Evolutionary conservation across 1,140 invertebrate species (phyloP).

Genomic region (Procambarus clarkii): DNA sequence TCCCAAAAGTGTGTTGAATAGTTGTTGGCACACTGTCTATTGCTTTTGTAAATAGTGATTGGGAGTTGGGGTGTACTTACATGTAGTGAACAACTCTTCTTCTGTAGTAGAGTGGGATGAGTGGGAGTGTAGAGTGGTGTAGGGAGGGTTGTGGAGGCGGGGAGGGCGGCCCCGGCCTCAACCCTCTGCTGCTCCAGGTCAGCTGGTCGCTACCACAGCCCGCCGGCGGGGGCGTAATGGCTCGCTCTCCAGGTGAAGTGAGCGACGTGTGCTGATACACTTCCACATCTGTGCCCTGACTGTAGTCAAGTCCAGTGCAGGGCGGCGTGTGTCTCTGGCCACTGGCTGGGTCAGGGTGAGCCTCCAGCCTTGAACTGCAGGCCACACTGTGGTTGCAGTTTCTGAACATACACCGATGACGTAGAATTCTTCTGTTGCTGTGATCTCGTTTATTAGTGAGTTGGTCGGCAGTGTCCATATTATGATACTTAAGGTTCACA

Average conservation of each 20-base stretch:
- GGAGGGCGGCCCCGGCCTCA: not conserved
- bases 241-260: not conserved
- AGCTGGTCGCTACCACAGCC: not conserved
- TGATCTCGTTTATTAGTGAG: not conserved
- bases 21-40: too few species aligned
- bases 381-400: not conserved
- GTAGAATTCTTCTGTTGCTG: not conserved
- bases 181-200: not conserved
- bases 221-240: not conserved
- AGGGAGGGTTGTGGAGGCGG: not conserved
- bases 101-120: conserved; percentile 22
- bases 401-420: not conserved
- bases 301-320: too few species aligned
- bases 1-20: too few species aligned
- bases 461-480: not conserved
- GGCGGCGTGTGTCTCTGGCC: not conserved
- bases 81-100: not conserved
- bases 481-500: not conserved
- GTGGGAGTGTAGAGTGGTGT: not conserved
- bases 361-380: not conserved
- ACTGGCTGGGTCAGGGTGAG: not conserved
- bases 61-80: not conserved
- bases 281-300: not conserved
- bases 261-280: not conserved
- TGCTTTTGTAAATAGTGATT: too few species aligned